phyloP scores from a whole-genome alignment of 2,888 invertebrate genomes.

The Drosophila maculinotata region DNA sequence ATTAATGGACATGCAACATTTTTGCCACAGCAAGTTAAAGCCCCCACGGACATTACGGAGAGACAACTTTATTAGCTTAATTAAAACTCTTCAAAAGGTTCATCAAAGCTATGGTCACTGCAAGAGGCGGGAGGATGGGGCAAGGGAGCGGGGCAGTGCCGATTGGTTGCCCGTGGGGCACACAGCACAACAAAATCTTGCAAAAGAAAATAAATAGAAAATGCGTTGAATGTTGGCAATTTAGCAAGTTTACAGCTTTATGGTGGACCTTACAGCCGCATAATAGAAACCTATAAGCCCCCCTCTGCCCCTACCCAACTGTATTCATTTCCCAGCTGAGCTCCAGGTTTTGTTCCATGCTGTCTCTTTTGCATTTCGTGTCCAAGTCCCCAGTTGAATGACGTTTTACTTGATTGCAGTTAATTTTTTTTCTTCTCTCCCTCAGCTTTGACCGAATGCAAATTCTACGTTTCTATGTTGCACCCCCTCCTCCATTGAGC shows the following conservation, averaged over 20 bases:
- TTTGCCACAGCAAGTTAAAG: constrained; percentile 17
- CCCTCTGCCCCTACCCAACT: not conserved
- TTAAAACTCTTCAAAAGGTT: constrained; percentile 78
- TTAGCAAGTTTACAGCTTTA: constrained; percentile 76
- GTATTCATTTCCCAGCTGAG: constrained; percentile 15
- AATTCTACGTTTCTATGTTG: constrained; percentile 62
- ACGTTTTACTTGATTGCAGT: constrained; percentile 82
- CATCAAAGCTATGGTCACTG: constrained; percentile 55
- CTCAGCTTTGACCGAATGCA: constrained; percentile 68
- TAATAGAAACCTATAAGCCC: constrained; percentile 51
- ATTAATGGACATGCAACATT: constrained; percentile 70
- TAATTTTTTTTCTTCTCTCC: constrained; percentile 65
- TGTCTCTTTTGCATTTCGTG: constrained; percentile 26
- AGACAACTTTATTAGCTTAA: constrained; percentile 78
- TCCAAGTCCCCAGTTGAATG: constrained; percentile 60
- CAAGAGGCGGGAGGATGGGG: not conserved
- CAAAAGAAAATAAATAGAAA: constrained; percentile 39
- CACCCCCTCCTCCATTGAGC: not conserved
- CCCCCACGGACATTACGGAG: constrained; percentile 22
- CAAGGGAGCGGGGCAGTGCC: constrained; percentile 24
- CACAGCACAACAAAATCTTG: constrained; percentile 30
- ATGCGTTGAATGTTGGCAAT: constrained; percentile 78
- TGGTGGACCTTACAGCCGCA: constrained; percentile 49
- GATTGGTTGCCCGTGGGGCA: constrained; percentile 53
- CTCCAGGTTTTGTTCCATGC: constrained; percentile 23